A percentile compares a stretch with the other conserved stretches of the same genome.
These are phyloP conservation scores for Tachina fera DNA, from an alignment of 2,888 invertebrate genomes.

Conservation along the genomic window DNA sequence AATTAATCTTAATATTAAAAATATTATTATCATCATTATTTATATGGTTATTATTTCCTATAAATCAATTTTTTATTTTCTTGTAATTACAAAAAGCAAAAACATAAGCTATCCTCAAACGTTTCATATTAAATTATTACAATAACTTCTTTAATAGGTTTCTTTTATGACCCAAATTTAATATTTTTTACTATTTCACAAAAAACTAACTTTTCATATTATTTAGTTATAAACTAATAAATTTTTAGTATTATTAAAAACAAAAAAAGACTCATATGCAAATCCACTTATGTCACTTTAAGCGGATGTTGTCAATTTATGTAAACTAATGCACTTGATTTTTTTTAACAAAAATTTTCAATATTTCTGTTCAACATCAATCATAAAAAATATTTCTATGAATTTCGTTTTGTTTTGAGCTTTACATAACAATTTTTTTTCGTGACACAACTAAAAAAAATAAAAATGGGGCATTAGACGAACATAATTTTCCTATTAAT, in stretches of 20 bases:
- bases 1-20: too few relatives aligned
- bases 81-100: too few relatives aligned
- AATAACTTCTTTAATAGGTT: too few relatives aligned
- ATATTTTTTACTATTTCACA: too few relatives aligned
- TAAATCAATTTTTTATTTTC: too few relatives aligned
- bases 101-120: too few relatives aligned
- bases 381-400: slow-evolving; percentile 35
- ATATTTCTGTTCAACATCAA: slow-evolving; percentile 23
- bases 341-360: slow-evolving; percentile 13
- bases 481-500: slow-evolving; percentile 59
- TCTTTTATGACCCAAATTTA: too few relatives aligned
- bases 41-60: too few relatives aligned
- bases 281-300: slow-evolving; percentile 34
- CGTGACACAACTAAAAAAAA: not conserved
- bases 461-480: slow-evolving; percentile 21
- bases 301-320: slow-evolving; percentile 54
- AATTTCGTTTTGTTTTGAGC: not conserved
- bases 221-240: too few relatives aligned
- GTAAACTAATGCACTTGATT: slow-evolving; percentile 36
- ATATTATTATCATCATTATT: too few relatives aligned
- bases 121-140: too few relatives aligned
- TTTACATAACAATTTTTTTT: slow-evolving; percentile 2
- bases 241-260: not conserved
- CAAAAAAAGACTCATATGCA: not conserved
- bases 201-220: too few relatives aligned